A percentile compares a stretch with the other conserved stretches of the same genome.
Conservation (phyloP, 2,888 invertebrate genomes). For the Malthinus flaveolus region DNA sequence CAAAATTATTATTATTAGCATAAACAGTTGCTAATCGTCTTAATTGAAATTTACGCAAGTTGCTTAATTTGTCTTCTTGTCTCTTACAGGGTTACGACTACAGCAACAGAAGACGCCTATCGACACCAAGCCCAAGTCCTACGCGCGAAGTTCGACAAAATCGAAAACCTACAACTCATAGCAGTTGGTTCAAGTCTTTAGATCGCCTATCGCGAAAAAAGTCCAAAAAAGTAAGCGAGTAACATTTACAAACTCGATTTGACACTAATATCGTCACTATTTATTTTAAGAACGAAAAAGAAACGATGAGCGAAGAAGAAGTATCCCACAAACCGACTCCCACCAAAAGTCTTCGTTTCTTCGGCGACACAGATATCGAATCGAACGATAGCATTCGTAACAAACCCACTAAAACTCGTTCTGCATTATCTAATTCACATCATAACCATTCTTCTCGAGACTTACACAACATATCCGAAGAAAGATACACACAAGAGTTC, state of each 20-base stretch:
- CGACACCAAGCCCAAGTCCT: slow-evolving; percentile 71
- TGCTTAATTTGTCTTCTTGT: background rate
- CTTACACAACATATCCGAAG: slow-evolving; percentile 63
- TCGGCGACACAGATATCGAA: slow-evolving; percentile 82
- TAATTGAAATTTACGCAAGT: too few species aligned
- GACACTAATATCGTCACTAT: background rate
- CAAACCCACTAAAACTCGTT: slow-evolving; percentile 38
- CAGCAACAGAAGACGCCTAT: slow-evolving; percentile 72
- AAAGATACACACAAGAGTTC: slow-evolving; percentile 29
- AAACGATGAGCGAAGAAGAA: slow-evolving; percentile 63
- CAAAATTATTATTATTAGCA: too few species aligned
- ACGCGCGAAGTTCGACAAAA: slow-evolving; percentile 54
- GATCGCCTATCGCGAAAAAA: slow-evolving; percentile 74
- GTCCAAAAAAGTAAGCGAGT: slow-evolving; percentile 55
- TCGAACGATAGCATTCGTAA: slow-evolving; percentile 63
- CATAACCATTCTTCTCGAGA: slow-evolving; percentile 55
- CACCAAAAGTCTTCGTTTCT: slow-evolving; percentile 77
- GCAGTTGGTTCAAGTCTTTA: slow-evolving; percentile 80
- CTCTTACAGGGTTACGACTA: slow-evolving; percentile 62
- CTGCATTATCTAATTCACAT: slow-evolving; percentile 27
- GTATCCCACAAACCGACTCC: slow-evolving; percentile 53
- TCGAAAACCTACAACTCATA: slow-evolving; percentile 49
- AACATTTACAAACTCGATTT: too few species aligned
- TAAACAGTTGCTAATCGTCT: too few species aligned
- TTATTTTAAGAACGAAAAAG: slow-evolving; percentile 34